Evolutionary conservation across 2,888 invertebrate species (phyloP).

Genomic region (Isoperla grammatica): DNA sequence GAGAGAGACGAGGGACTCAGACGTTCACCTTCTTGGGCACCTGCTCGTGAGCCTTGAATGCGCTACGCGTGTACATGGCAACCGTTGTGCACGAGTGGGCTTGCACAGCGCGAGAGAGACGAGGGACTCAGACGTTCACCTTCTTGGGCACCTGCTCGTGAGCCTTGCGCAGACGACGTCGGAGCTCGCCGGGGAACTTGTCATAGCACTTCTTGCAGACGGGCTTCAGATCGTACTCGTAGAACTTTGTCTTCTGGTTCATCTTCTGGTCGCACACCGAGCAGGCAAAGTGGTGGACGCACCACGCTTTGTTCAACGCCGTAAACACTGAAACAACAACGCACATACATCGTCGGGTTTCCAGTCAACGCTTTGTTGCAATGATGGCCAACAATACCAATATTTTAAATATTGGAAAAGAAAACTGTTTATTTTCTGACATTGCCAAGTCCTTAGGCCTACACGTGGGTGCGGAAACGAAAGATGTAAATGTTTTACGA

Average conservation of each 20-base stretch:
- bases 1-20: too few species aligned
- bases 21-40: slow-evolving; percentile 49
- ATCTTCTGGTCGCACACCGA: slow-evolving; percentile 94
- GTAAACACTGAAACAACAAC: slow-evolving; percentile 92
- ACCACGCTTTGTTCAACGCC: slow-evolving; percentile 98
- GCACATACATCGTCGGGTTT: too few species aligned
- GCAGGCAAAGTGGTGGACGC: slow-evolving; percentile 97
- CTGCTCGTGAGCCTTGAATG: slow-evolving; percentile 79
- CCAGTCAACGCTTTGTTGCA: too few species aligned
- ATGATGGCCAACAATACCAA: too few species aligned
- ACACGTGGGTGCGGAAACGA: too few species aligned
- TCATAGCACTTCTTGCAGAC: slow-evolving; percentile 99
- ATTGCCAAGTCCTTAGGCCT: too few species aligned
- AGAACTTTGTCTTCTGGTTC: slow-evolving; percentile 97
- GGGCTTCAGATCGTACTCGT: slow-evolving; percentile 97
- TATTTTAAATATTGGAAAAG: too few species aligned
- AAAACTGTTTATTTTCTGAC: too few species aligned
- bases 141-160: slow-evolving; percentile 66
- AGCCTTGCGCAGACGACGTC: slow-evolving; percentile 84
- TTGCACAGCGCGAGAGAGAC: too few species aligned
- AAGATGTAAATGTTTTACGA: too few species aligned
- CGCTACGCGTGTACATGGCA: too few species aligned
- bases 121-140: slow-evolving; percentile 40
- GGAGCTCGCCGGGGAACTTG: slow-evolving; percentile 88
- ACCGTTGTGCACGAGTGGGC: too few species aligned